Conservation (phyloP, 2,113 vertebrate genomes). For the Tetrax tetrax region DNA sequence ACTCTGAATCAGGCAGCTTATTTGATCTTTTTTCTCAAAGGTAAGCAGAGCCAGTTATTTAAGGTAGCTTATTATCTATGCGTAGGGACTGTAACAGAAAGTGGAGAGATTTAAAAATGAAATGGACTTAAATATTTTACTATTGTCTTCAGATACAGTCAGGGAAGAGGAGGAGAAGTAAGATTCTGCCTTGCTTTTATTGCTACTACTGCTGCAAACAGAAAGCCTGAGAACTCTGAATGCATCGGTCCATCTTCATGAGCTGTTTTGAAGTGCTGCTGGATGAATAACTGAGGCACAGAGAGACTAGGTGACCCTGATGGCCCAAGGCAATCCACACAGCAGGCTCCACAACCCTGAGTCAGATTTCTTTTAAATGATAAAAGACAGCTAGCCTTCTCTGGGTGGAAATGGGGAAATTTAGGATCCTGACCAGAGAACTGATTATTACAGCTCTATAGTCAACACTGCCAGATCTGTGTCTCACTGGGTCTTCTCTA, state of each 20-base stretch:
- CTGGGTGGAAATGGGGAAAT: background rate
- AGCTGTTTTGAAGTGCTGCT: background rate
- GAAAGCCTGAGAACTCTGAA: background rate
- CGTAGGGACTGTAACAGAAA: background rate
- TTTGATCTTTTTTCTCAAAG: background rate
- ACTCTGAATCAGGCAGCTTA: background rate
- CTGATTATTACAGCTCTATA: background rate
- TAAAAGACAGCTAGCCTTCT: background rate
- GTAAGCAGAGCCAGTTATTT: background rate
- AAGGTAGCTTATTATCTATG: background rate
- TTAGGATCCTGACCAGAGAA: background rate
- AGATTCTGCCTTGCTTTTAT: background rate
- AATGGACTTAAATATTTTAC: background rate
- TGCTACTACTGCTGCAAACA: background rate
- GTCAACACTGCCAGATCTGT: background rate
- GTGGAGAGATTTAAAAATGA: background rate
- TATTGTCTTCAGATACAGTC: background rate
- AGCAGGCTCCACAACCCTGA: background rate
- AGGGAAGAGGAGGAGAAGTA: background rate
- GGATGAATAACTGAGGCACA: background rate
- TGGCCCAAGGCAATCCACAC: background rate
- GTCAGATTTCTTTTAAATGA: background rate
- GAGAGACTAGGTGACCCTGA: background rate
- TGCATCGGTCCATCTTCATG: rapidly evolving
- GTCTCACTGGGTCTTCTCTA: background rate